Conservation (phyloP, 2,888 invertebrate species). For the Drosophila dives region DNA sequence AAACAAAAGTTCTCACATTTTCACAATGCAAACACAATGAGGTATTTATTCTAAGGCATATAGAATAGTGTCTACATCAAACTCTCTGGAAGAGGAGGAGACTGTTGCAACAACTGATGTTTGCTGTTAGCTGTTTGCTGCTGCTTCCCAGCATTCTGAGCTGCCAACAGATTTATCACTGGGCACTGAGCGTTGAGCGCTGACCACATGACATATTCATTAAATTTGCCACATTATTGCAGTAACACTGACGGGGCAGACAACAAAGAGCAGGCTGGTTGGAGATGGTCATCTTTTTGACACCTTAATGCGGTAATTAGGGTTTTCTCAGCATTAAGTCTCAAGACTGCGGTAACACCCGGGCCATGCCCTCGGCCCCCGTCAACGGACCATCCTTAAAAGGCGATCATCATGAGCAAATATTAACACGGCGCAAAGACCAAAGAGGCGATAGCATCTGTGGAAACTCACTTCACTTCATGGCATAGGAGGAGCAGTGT, state of each 20-base stretch:
- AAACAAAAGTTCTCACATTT: constrained; percentile 9
- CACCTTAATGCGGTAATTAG: constrained; percentile 84
- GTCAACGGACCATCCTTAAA: constrained; percentile 53
- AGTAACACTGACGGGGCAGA: constrained; percentile 18
- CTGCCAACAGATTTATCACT: constrained; percentile 74
- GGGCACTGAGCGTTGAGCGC: constrained; percentile 50
- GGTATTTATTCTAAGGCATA: constrained; percentile 11
- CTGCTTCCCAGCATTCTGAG: constrained; percentile 56
- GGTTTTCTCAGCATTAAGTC: constrained; percentile 69
- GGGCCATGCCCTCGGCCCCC: constrained; percentile 40
- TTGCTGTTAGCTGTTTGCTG: constrained; percentile 22
- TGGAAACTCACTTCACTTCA: constrained; percentile 5
- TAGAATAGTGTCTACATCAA: constrained; percentile 17
- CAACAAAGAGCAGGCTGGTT: constrained; percentile 21
- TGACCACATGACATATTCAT: constrained; percentile 79
- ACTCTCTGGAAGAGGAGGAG: constrained; percentile 41
- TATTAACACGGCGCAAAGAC: constrained; percentile 76
- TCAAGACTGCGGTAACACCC: constrained; percentile 60
- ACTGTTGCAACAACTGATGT: constrained; percentile 17
- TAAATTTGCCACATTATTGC: constrained; percentile 80
- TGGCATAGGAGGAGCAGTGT: constrained; percentile 13
- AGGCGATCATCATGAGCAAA: constrained; percentile 77
- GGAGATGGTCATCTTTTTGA: constrained; percentile 82
- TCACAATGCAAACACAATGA: constrained; percentile 8
- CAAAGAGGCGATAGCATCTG: constrained; percentile 36